Conservation (phyloP, 2,113 vertebrate species). For the Bubo bubo region DNA sequence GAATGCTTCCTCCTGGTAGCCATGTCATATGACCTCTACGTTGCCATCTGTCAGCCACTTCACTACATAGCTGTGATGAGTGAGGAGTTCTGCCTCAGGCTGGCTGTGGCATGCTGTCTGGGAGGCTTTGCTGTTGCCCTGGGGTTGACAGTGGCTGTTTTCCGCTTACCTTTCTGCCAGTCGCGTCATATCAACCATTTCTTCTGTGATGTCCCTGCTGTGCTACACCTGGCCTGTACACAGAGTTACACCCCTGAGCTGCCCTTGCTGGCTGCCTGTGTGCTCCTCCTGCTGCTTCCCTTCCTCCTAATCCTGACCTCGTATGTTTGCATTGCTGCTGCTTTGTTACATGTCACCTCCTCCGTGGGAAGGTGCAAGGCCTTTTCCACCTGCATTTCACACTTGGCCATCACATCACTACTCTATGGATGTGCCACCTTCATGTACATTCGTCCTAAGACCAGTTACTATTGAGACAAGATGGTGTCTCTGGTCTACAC, state of each 20-base stretch:
- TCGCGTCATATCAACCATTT: not conserved
- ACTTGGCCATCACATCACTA: constrained; percentile 62
- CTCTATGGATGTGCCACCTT: constrained; percentile 71
- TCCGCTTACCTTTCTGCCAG: constrained; percentile 67
- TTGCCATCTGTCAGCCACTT: constrained; percentile 39
- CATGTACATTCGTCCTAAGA: constrained; percentile 64
- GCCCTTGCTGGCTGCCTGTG: constrained; percentile 57
- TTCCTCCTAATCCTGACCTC: constrained; percentile 66
- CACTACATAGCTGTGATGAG: not conserved
- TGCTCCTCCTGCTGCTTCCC: constrained; percentile 67
- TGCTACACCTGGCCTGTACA: constrained; percentile 53
- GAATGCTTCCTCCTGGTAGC: constrained; percentile 51
- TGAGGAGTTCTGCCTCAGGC: constrained; percentile 1
- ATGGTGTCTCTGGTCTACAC: constrained; percentile 71
- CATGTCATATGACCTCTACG: not conserved
- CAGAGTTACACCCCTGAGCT: constrained; percentile 22
- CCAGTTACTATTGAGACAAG: constrained; percentile 61
- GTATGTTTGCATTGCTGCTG: not conserved
- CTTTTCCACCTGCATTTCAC: constrained; percentile 66
- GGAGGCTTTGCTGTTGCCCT: constrained; percentile 13
- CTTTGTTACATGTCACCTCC: not conserved
- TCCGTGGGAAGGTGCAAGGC: constrained; percentile 45
- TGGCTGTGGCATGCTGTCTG: constrained; percentile 51
- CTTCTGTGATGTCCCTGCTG: constrained; percentile 23
- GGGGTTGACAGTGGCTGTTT: constrained; percentile 46